Conservation (phyloP, 35 echinoderm and acorn worm species). For the Hemicentrotus pulcherrimus region DNA sequence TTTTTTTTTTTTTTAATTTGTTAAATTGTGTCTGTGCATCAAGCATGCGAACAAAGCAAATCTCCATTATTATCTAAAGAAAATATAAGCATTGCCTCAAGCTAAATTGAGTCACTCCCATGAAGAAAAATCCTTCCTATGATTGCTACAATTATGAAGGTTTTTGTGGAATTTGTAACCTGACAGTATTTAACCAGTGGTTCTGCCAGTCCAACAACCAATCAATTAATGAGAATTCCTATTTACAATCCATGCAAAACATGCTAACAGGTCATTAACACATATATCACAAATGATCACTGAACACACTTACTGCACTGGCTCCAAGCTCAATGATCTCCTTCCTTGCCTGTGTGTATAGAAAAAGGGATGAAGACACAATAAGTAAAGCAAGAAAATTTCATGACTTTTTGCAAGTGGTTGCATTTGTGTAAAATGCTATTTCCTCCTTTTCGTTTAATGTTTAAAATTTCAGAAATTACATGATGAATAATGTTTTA, state of each 20-base stretch:
- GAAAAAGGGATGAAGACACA: background rate
- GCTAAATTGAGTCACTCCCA: too few relatives aligned
- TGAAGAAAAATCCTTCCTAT: too few relatives aligned
- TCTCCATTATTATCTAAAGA: too few relatives aligned
- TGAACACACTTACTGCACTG: background rate
- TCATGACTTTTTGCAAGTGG: too few relatives aligned
- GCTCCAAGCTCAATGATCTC: slow-evolving; percentile 76
- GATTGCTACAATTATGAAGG: background rate
- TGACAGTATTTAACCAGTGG: background rate
- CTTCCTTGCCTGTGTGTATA: slow-evolving; percentile 80
- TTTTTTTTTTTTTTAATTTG: too few relatives aligned
- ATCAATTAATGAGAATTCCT: background rate
- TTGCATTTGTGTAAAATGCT: too few relatives aligned
- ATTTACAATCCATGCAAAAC: background rate
- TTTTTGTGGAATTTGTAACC: background rate
- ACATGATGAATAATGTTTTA: too few relatives aligned
- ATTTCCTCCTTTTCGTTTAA: too few relatives aligned
- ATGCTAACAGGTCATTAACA: background rate
- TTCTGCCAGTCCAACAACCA: background rate
- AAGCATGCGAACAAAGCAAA: too few relatives aligned
- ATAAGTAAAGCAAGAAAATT: background rate
- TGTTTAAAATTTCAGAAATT: too few relatives aligned
- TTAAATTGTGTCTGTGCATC: too few relatives aligned
- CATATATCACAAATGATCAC: background rate
- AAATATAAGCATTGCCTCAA: too few relatives aligned